These are phyloP conservation scores for Cheilosia impressa DNA, from an alignment of 2,888 invertebrate genomes.

Conservation along the genomic window DNA sequence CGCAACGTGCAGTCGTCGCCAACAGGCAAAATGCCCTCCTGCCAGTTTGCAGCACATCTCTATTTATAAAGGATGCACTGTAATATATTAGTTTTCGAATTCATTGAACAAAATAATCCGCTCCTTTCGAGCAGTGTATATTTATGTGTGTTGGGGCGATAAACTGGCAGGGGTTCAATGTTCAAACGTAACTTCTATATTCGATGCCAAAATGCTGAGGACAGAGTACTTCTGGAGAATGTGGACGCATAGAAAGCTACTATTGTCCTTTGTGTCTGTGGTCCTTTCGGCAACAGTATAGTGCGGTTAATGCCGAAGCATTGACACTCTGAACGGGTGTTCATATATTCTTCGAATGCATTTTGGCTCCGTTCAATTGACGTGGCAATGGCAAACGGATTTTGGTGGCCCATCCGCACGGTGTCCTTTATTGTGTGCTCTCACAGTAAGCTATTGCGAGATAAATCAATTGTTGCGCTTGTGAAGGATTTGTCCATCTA, in stretches of 20 bases:
- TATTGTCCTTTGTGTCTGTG: slow-evolving; percentile 35
- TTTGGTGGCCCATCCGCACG: slow-evolving; percentile 39
- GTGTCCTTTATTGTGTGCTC: slow-evolving; percentile 31
- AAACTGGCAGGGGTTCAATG: slow-evolving; percentile 68
- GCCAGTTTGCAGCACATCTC: slow-evolving; percentile 40
- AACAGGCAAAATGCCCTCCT: slow-evolving; percentile 54
- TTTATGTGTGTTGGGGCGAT: slow-evolving; percentile 29
- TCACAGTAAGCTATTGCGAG: slow-evolving; percentile 31
- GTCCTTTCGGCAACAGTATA: slow-evolving; percentile 28
- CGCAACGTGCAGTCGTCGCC: slow-evolving; percentile 62
- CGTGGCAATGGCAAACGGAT: slow-evolving; percentile 57
- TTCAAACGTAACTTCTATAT: slow-evolving; percentile 50
- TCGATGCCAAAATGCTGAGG: slow-evolving; percentile 49
- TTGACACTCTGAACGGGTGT: slow-evolving; percentile 40
- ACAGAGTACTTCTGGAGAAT: slow-evolving; percentile 17
- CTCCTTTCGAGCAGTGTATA: slow-evolving; percentile 63
- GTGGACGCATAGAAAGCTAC: slow-evolving; percentile 7
- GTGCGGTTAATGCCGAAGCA: slow-evolving; percentile 36
- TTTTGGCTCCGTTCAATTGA: slow-evolving; percentile 42
- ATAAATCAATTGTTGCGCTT: slow-evolving; percentile 54
- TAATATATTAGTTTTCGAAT: slow-evolving; percentile 78
- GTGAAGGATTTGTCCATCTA: too few relatives aligned
- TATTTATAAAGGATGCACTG: slow-evolving; percentile 52
- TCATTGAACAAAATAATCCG: slow-evolving; percentile 78
- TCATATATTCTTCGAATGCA: slow-evolving; percentile 42